These are phyloP conservation scores for Grus americana DNA, from an alignment of 2,113 vertebrate genomes.

Conservation along the genomic window DNA sequence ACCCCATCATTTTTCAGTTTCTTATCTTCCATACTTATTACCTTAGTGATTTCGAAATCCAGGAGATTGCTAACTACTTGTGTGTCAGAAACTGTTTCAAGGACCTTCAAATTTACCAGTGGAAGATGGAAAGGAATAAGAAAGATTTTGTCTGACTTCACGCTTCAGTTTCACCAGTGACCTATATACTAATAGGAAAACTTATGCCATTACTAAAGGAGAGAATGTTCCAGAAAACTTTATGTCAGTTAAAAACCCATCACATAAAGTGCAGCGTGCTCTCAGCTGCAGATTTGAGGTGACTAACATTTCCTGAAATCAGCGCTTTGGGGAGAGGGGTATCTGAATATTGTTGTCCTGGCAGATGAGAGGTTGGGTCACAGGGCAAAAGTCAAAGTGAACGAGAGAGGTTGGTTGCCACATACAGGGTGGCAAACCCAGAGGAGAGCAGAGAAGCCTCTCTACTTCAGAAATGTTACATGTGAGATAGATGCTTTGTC, in stretches of 20 bases:
- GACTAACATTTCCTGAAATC: neutral
- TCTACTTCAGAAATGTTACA: neutral
- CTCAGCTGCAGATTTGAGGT: neutral
- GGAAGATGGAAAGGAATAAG: neutral
- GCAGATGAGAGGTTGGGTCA: neutral
- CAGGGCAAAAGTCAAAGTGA: neutral
- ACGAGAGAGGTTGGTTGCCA: neutral
- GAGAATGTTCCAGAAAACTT: neutral
- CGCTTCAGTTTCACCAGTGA: neutral
- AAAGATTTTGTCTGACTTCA: neutral
- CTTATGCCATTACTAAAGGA: neutral
- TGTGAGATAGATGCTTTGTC: neutral
- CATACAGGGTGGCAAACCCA: neutral
- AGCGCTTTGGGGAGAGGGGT: neutral
- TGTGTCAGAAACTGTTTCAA: neutral
- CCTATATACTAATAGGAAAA: neutral
- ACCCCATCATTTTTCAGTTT: neutral
- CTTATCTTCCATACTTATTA: neutral
- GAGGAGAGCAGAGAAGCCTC: neutral
- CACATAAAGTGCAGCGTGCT: neutral
- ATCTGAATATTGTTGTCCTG: neutral
- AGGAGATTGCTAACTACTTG: neutral
- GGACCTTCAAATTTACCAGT: neutral
- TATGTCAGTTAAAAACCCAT: neutral
- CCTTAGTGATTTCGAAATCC: neutral